Percentiles rank a stretch among this genome's conserved stretches.
Evolutionary conservation across 1,140 invertebrate species (phyloP).

Genomic region (Drosophila azteca): DNA sequence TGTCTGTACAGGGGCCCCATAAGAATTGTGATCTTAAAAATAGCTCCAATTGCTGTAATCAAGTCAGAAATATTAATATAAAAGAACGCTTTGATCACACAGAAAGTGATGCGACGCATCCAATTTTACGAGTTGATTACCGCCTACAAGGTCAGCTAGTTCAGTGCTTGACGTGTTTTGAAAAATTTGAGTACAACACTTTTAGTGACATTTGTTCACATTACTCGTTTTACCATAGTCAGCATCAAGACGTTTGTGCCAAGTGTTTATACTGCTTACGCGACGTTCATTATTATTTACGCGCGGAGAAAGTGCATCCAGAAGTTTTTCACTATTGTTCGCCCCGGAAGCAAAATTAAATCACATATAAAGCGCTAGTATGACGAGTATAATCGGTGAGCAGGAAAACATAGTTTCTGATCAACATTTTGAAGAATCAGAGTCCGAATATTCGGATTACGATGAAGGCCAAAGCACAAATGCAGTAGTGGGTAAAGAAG

Average conservation of each 20-base stretch:
- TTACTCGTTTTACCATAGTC: slow-evolving; percentile 45
- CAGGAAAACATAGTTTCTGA: slow-evolving; percentile 22
- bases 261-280: slow-evolving; percentile 68
- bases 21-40: too few relatives aligned
- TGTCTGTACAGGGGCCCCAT: too few relatives aligned
- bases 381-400: slow-evolving; percentile 17
- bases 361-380: slow-evolving; percentile 1
- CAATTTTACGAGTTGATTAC: slow-evolving; percentile 60
- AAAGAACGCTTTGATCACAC: slow-evolving; percentile 28
- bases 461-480: slow-evolving; percentile 35
- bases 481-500: slow-evolving; percentile 27
- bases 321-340: slow-evolving; percentile 59
- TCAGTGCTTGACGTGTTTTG: slow-evolving; percentile 64
- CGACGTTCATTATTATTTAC: slow-evolving; percentile 44
- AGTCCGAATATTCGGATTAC: slow-evolving; percentile 68
- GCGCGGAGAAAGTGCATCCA: slow-evolving; percentile 8
- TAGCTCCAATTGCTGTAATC: too few relatives aligned
- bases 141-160: slow-evolving; percentile 35
- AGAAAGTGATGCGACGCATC: slow-evolving; percentile 74
- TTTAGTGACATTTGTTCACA: slow-evolving; percentile 67
- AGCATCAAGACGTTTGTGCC: background rate
- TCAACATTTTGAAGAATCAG: slow-evolving; percentile 47
- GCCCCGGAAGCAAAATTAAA: slow-evolving; percentile 30
- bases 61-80: background rate
- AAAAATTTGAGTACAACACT: slow-evolving; percentile 40